These are phyloP conservation scores for Sporophila hypoxantha DNA, from an alignment of 2,113 vertebrate species.

Conservation along the genomic window DNA sequence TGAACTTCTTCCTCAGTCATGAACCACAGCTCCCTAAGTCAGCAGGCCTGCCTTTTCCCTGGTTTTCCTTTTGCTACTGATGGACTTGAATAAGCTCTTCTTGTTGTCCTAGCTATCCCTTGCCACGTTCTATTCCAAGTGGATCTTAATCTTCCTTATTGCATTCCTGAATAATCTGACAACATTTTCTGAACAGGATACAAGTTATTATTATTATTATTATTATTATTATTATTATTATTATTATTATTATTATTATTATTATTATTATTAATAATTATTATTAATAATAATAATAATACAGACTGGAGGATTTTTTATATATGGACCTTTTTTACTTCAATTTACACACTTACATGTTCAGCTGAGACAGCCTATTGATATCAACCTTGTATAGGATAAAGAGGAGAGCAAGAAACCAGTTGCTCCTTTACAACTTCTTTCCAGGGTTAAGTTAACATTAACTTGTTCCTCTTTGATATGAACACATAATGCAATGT, in stretches of 20 bases:
- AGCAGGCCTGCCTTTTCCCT: neutral
- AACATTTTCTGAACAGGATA: neutral
- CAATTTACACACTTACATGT: neutral
- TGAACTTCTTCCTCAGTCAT: neutral
- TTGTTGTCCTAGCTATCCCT: neutral
- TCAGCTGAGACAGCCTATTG: neutral
- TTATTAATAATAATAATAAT: neutral
- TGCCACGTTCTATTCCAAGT: neutral
- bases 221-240: no score
- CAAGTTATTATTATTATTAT: neutral
- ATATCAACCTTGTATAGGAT: neutral
- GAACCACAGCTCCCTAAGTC: neutral
- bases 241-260: no score
- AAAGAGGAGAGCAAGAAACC: neutral
- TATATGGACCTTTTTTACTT: neutral
- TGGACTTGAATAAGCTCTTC: neutral
- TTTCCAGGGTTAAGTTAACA: neutral
- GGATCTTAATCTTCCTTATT: neutral
- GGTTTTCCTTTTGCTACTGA: neutral
- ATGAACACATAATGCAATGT: neutral
- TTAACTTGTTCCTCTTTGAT: neutral
- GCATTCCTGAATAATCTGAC: neutral
- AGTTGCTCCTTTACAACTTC: neutral
- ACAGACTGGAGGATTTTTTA: neutral
- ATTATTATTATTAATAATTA: no score